phyloP scores from a whole-genome alignment of 2,797 vertebrate species.

The Gambelia wislizenii region DNA sequence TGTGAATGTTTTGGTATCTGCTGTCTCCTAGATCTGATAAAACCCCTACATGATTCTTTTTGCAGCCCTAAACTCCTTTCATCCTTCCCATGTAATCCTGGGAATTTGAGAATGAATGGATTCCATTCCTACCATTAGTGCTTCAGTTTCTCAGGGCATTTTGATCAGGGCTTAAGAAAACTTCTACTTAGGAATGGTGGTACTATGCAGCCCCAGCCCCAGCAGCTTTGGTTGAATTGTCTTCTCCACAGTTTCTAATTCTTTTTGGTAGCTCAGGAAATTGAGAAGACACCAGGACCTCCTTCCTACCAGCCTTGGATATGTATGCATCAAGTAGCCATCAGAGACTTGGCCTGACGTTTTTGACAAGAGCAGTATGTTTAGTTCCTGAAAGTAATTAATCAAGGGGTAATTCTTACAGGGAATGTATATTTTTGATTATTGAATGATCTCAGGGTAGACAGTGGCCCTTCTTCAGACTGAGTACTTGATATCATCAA shows the following conservation, averaged over 20 bases:
- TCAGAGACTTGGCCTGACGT: not conserved
- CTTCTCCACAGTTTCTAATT: not conserved
- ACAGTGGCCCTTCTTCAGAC: not conserved
- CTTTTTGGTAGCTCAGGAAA: slow-evolving; percentile 16
- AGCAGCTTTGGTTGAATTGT: not conserved
- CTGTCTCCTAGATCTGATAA: not conserved
- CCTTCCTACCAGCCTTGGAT: not conserved
- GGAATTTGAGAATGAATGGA: not conserved
- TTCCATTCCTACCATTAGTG: not conserved
- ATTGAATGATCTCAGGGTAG: not conserved
- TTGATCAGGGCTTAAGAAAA: slow-evolving; percentile 5
- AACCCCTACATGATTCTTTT: not conserved
- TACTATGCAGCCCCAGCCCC: not conserved
- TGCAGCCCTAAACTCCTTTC: not conserved
- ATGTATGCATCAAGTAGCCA: not conserved
- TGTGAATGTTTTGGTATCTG: not conserved
- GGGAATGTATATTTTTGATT: not conserved
- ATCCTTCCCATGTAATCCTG: not conserved
- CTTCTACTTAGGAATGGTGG: not conserved
- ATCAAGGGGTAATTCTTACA: not conserved
- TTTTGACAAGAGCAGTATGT: slow-evolving; percentile 12
- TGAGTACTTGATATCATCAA: not conserved
- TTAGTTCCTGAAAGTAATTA: slow-evolving; percentile 3
- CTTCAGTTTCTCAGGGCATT: slow-evolving; percentile 22
- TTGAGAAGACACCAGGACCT: not conserved